phyloP scores from a whole-genome alignment of 2,888 invertebrate species.

The Sinohyriopsis cumingii region DNA sequence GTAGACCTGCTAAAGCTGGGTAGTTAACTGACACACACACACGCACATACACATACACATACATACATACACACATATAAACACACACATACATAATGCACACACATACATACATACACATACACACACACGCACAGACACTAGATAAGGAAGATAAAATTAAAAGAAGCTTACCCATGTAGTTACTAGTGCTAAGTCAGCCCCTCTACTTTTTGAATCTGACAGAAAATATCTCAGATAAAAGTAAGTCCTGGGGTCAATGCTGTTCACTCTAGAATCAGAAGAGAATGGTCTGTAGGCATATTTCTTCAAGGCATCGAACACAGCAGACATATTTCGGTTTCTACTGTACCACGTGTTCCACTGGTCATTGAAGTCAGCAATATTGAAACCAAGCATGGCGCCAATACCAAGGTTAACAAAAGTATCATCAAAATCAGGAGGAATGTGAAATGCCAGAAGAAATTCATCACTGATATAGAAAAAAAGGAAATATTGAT shows the following conservation, averaged over 20 bases:
- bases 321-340: conserved; percentile 41
- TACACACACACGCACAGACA: too few species aligned
- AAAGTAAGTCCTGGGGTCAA: conserved; percentile 57
- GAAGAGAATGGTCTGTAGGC: conserved; percentile 53
- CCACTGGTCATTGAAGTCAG: conserved; percentile 21
- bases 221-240: conserved; percentile 53
- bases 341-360: conserved; percentile 40
- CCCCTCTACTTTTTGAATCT: conserved; percentile 16
- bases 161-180: conserved; percentile 51
- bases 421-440: conserved; percentile 60
- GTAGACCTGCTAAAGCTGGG: too few species aligned
- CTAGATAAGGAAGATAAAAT: too few species aligned
- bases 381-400: conserved; percentile 28
- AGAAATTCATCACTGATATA: conserved; percentile 32
- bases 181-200: conserved; percentile 48
- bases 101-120: too few species aligned
- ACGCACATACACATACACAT: too few species aligned
- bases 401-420: conserved; percentile 54
- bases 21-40: too few species aligned
- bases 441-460: conserved; percentile 50
- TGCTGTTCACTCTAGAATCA: conserved; percentile 41
- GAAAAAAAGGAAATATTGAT: neutral
- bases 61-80: too few species aligned
- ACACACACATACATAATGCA: too few species aligned
- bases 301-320: conserved; percentile 47